Percentiles rank a stretch among this genome's conserved stretches.
These are phyloP conservation scores for Sylvilagus bachmani DNA, from an alignment of 2,113 vertebrate genomes.

Conservation along the genomic window DNA sequence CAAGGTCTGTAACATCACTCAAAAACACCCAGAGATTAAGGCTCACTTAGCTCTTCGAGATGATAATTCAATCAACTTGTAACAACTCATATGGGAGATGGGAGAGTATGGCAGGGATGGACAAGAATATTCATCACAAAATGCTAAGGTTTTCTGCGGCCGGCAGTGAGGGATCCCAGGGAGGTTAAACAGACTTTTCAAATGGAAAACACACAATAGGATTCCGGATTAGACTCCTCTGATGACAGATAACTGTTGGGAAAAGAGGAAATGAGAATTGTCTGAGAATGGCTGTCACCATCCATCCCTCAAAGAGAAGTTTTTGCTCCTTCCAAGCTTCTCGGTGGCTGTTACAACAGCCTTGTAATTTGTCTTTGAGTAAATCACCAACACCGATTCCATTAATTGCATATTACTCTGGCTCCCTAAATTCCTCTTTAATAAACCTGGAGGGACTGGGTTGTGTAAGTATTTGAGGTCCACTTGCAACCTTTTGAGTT, in stretches of 20 bases:
- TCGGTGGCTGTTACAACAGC: conserved; percentile 40
- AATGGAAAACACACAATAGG: conserved; percentile 32
- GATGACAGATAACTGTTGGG: not conserved
- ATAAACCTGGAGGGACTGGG: conserved; percentile 21
- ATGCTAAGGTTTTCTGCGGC: not conserved
- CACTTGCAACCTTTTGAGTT: conserved; percentile 10
- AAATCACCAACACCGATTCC: conserved; percentile 70
- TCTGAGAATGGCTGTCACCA: conserved; percentile 56
- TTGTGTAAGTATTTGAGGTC: not conserved
- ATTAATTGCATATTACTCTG: conserved; percentile 67
- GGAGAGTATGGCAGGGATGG: not conserved
- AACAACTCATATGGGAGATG: not conserved
- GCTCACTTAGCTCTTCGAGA: not conserved
- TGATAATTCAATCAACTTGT: not conserved
- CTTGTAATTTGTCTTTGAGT: conserved; percentile 70
- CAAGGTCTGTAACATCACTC: not conserved
- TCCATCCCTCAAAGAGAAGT: conserved; percentile 50
- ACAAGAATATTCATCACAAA: conserved; percentile 8
- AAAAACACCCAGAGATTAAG: not conserved
- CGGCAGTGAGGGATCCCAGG: not conserved
- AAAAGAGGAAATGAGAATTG: conserved; percentile 58
- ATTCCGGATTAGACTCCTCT: conserved; percentile 32
- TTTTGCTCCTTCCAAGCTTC: conserved; percentile 44
- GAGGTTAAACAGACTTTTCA: conserved; percentile 35
- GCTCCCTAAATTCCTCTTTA: conserved; percentile 42